Evolutionary conservation across 2,797 vertebrate genomes (phyloP).

Genomic region (Prionace glauca): DNA sequence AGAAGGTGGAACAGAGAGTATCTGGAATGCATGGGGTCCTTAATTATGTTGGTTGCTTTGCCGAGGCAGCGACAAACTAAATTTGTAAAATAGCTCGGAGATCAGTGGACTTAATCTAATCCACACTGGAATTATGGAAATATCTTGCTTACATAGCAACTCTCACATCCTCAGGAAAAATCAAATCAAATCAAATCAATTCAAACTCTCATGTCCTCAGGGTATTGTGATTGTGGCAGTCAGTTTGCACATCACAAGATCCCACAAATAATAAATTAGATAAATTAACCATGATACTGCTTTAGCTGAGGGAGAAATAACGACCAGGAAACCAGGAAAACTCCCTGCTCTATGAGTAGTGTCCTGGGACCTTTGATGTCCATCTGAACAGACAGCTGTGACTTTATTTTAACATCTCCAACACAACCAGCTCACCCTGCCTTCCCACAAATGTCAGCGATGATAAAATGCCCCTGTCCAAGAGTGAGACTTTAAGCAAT

Average conservation of each 20-base stretch:
- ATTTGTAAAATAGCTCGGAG: not conserved
- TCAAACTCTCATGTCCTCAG: too few species aligned
- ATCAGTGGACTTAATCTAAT: not conserved
- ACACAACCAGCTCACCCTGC: not conserved
- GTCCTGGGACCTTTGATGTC: not conserved
- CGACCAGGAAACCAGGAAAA: not conserved
- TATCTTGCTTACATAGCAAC: not conserved
- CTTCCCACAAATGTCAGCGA: not conserved
- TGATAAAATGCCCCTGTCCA: not conserved
- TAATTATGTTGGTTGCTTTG: too few species aligned
- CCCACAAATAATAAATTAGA: not conserved
- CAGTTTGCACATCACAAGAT: not conserved
- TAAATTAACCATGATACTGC: not conserved
- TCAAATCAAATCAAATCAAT: too few species aligned
- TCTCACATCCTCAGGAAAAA: not conserved
- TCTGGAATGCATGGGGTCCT: too few species aligned
- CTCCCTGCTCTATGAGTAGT: not conserved
- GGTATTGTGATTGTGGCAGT: not conserved
- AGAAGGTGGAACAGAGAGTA: too few species aligned
- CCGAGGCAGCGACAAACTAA: too few species aligned
- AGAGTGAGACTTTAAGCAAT: not conserved
- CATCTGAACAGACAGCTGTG: not conserved
- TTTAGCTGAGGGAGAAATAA: not conserved
- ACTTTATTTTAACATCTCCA: not conserved
- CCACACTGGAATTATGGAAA: not conserved